These are phyloP conservation scores for Takifugu ocellatus DNA, from an alignment of 2,797 vertebrate species.

Conservation along the genomic window DNA sequence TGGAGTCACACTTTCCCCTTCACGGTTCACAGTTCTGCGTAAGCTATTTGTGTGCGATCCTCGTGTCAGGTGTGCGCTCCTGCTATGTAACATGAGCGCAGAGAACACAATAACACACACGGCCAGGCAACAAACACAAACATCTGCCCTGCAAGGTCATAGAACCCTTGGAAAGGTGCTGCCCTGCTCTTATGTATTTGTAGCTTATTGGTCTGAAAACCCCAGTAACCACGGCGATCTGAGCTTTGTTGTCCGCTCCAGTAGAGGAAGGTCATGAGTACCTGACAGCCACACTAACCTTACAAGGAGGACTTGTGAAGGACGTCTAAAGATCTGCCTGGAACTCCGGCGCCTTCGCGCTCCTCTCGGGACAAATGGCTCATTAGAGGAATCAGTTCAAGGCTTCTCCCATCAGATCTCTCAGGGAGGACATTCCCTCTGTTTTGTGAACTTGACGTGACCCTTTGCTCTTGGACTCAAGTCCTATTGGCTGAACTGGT, in stretches of 20 bases:
- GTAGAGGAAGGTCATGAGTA: slow-evolving; percentile 39
- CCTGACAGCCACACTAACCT: slow-evolving; percentile 31
- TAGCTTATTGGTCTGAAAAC: too few relatives aligned
- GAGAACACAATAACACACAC: too few relatives aligned
- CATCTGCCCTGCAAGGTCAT: too few relatives aligned
- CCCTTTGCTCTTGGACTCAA: slow-evolving; percentile 12
- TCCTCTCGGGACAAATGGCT: slow-evolving; percentile 14
- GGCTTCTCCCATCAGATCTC: slow-evolving; percentile 7
- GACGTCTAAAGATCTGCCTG: slow-evolving; percentile 43
- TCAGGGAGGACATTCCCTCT: slow-evolving; percentile 13
- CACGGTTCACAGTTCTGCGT: too few relatives aligned
- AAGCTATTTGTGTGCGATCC: too few relatives aligned
- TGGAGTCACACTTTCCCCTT: too few relatives aligned
- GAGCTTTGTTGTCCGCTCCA: slow-evolving; percentile 10
- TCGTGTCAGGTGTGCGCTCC: too few relatives aligned
- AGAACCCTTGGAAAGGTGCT: too few relatives aligned
- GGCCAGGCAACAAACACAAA: too few relatives aligned
- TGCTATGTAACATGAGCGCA: too few relatives aligned
- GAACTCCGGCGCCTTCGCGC: slow-evolving; percentile 25
- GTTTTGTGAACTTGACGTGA: slow-evolving; percentile 52
- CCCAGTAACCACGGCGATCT: too few relatives aligned
- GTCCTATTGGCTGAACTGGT: slow-evolving; percentile 49
- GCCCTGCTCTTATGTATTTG: too few relatives aligned
- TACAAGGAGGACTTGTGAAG: slow-evolving; percentile 20
- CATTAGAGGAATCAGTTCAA: slow-evolving; percentile 14